Percentiles rank a stretch among this genome's conserved stretches.
Evolutionary conservation across 2,797 vertebrate species (phyloP).

Genomic region (Choloepus didactylus): DNA sequence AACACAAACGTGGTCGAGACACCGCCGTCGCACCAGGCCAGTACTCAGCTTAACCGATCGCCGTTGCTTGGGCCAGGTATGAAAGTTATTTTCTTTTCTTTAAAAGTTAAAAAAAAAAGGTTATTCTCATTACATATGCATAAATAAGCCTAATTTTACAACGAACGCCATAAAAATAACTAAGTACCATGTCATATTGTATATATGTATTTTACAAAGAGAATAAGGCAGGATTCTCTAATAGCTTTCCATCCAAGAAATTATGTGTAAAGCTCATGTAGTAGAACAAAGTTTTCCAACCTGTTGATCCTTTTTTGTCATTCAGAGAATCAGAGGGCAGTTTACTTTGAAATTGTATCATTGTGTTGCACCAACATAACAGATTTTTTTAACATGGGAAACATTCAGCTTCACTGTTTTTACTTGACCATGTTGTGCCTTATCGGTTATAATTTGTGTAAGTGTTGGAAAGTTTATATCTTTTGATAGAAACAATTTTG

Average conservation of each 20-base stretch:
- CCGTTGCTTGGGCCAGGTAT: constrained; percentile 96
- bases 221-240: background rate
- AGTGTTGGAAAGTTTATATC: background rate
- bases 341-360: background rate
- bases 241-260: background rate
- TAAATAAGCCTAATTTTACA: fast-evolving
- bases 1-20: constrained; percentile 90
- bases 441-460: background rate
- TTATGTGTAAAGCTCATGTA: fast-evolving
- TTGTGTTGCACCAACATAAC: too few relatives aligned
- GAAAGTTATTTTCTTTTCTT: constrained; percentile 28
- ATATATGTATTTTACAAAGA: background rate
- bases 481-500: background rate
- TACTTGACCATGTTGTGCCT: too few relatives aligned
- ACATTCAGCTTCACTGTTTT: too few relatives aligned
- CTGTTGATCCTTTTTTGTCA: background rate
- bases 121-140: background rate
- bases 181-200: too few relatives aligned
- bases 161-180: background rate
- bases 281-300: background rate
- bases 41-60: constrained; percentile 92
- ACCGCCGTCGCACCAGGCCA: constrained; percentile 91
- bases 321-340: background rate
- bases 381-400: too few relatives aligned
- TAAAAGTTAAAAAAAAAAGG: fast-evolving